A percentile compares a stretch with the other conserved stretches of the same genome.
These are phyloP conservation scores for Rhopalosiphum nymphaeae DNA, from an alignment of 2,888 invertebrate genomes.

Conservation along the genomic window DNA sequence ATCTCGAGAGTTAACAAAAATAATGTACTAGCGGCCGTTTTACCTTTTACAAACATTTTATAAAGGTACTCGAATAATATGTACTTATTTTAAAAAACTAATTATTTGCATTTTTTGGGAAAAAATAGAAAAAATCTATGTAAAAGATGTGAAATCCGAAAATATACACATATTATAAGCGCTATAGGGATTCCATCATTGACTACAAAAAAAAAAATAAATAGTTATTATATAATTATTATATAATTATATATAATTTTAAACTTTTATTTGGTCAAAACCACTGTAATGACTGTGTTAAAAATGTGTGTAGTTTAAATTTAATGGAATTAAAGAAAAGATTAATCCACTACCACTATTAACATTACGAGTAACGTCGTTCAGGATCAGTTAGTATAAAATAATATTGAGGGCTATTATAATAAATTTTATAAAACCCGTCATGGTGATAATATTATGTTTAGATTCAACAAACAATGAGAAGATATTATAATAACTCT, in stretches of 20 bases:
- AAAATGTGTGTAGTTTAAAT: no score
- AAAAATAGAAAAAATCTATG: background rate
- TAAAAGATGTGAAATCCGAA: background rate
- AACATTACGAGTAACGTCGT: no score
- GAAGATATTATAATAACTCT: background rate
- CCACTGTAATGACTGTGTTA: no score
- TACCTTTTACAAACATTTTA: background rate
- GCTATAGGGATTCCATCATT: no score
- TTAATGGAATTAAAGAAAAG: no score
- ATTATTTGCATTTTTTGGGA: background rate
- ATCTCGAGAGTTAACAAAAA: slow-evolving; percentile 11
- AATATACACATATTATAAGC: no score
- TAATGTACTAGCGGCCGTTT: background rate
- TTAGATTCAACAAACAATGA: background rate
- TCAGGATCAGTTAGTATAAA: background rate
- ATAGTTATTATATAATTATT: no score
- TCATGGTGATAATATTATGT: background rate
- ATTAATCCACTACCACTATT: no score
- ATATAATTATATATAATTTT: no score
- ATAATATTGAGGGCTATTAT: background rate
- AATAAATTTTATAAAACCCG: background rate
- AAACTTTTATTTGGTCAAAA: no score
- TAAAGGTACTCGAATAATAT: no score
- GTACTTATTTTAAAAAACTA: background rate
- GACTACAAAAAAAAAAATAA: no score